phyloP scores from a whole-genome alignment of 2,888 invertebrate species.

The Eupelmus urozonus region DNA sequence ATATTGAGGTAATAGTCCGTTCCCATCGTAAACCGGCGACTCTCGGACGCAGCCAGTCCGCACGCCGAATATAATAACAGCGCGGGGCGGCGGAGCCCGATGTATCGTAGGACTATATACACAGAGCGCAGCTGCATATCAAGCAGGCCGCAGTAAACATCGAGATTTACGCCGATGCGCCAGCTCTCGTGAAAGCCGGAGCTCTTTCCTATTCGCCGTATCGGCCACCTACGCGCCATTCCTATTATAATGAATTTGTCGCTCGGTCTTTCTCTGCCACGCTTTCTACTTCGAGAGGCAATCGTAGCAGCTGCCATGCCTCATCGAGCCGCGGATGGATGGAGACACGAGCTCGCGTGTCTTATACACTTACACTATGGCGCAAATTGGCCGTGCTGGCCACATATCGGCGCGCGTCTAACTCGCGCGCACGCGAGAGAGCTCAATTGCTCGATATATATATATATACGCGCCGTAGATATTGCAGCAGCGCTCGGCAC shows the following conservation, averaged over 20 bases:
- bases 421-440: neutral
- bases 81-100: too few species aligned
- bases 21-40: conserved; percentile 21
- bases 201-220: neutral
- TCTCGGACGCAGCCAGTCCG: too few species aligned
- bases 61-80: too few species aligned
- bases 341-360: too few species aligned
- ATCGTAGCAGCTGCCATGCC: neutral
- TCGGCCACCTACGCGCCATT: conserved; percentile 32
- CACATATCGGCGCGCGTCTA: neutral
- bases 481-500: neutral
- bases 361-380: neutral
- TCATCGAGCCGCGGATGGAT: neutral
- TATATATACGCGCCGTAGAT: neutral
- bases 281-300: conserved; percentile 16
- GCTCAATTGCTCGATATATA: neutral
- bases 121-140: conserved; percentile 8
- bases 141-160: conserved; percentile 5
- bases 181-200: conserved; percentile 22
- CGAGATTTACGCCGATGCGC: conserved; percentile 21
- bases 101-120: too few species aligned
- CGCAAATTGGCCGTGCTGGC: conserved; percentile 26
- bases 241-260: conserved; percentile 32
- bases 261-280: neutral
- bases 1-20: neutral